Base-by-base conservation (phyloP, 2,888 invertebrate genomes). In the Metacarcinus magister region DNA sequence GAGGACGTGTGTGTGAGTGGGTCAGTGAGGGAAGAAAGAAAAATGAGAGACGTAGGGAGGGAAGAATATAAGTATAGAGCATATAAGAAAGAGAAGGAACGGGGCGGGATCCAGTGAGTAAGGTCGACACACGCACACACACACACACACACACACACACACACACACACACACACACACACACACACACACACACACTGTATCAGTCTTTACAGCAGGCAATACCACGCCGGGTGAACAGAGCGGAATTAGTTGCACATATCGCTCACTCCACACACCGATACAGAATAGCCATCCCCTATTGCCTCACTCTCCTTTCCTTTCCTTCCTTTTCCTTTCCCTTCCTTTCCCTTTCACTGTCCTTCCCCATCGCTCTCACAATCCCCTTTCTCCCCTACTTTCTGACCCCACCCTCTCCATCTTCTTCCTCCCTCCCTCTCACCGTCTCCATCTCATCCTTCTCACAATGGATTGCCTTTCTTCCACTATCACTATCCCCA, bases 131-230 rank as follows among this genome's bases (percentile, higher is more conserved):
- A n/a, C n/a, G 7, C 32, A 10, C 32, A 82, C 32, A 82, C 82
- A 82, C 82, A 82, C 32, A 32, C 82, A 82, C 32, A 82, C 32
- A 32, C 32, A 82, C 82, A 82, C 32, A 32, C 32, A 82, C 82
- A 82, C 82, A 82, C 82, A 82, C 82, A 82, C 82, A 82, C 82
- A 82, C 82, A 82, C 82, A 82, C 82, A 82, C 82, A 82, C 32
- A 32, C 82, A 82, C 82, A 32, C 82, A 82, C 82, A 82, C 82
- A 82, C 82, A 32, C 82, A 8, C 13, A 23, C 32, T 32, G 8
- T 32, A 82, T 32, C 32, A 32, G 32, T 32, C 32, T 13, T 82
- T 13, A 28, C 82, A 82, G 82, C 13, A 82, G 13, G 82, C 82
- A 82, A 82, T 82, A 82, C 23, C 82, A 82, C 32, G 82, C 13